Conservation (phyloP, 2,797 vertebrate species). For the Meda fulgida region DNA sequence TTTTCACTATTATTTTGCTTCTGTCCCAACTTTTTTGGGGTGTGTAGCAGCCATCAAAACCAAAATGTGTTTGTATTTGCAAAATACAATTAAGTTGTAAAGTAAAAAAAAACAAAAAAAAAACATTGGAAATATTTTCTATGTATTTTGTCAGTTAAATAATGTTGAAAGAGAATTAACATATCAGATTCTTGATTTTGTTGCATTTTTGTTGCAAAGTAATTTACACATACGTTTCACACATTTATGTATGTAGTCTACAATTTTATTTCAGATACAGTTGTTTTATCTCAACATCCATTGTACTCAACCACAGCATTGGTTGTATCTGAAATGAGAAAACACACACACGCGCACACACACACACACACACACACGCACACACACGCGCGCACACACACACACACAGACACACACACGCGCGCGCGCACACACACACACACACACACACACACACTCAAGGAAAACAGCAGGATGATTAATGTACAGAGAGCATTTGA, state of each 20-base stretch:
- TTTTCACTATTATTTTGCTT: no score
- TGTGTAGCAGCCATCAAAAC: no score
- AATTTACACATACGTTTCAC: background rate
- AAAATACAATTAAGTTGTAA: no score
- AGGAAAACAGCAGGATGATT: slow-evolving; percentile 26
- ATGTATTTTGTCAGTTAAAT: no score
- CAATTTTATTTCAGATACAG: background rate
- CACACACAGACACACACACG: background rate
- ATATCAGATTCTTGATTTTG: no score
- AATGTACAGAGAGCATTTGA: slow-evolving; percentile 29
- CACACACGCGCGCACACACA: slow-evolving; percentile 8
- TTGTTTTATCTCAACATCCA: background rate
- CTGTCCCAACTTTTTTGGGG: no score
- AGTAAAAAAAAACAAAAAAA: no score
- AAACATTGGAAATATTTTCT: no score
- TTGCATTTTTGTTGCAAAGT: no score
- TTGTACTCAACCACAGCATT: slow-evolving; percentile 66
- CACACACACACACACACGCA: background rate
- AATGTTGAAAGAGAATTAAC: no score
- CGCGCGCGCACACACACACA: slow-evolving; percentile 18
- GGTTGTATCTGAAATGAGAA: slow-evolving; percentile 75
- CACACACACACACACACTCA: slow-evolving; percentile 27
- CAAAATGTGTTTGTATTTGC: no score
- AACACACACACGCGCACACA: background rate
- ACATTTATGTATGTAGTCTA: background rate